These are phyloP conservation scores for Tigriopus japonicus DNA, from an alignment of 1,140 invertebrate genomes.

Conservation along the genomic window DNA sequence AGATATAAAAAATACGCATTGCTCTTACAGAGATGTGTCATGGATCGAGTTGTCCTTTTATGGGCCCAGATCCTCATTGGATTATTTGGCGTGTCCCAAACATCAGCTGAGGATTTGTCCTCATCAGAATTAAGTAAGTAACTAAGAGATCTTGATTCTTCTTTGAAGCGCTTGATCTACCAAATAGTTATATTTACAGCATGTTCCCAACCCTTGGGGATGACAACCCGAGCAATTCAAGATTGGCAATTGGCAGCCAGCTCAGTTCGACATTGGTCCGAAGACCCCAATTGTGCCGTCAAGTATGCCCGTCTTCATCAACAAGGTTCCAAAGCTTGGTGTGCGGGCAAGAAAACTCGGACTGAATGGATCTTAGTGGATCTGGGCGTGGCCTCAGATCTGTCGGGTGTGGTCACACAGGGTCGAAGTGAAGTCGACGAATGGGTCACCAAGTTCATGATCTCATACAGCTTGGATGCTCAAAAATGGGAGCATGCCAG, in stretches of 20 bases:
- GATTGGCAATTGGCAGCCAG: conserved; percentile 39
- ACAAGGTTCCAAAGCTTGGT: conserved; percentile 32
- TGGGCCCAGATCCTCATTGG: no score
- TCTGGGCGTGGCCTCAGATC: conserved; percentile 31
- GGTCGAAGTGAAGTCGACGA: conserved; percentile 32
- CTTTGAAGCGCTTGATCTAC: no score
- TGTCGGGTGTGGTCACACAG: conserved; percentile 34
- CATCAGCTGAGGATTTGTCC: no score
- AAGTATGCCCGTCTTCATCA: conserved; percentile 34
- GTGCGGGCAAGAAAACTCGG: conserved; percentile 31
- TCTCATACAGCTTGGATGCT: conserved; percentile 33
- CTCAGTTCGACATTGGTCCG: conserved; percentile 28
- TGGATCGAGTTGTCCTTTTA: no score
- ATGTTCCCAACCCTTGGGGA: conserved; percentile 27
- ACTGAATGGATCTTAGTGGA: conserved; percentile 36
- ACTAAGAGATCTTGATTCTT: no score
- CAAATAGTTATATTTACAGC: no score
- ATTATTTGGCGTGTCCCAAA: no score
- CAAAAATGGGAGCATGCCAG: conserved; percentile 32
- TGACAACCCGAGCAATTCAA: conserved; percentile 34
- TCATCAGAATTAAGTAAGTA: no score
- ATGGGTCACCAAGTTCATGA: conserved; percentile 32
- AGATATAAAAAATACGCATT: no score
- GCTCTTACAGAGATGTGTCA: no score
- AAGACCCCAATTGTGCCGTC: conserved; percentile 32